Evolutionary conservation across 1,140 invertebrate species (phyloP), one percentile per base, ranked within the genome.

Genomic region (Cyclina sinensis): DNA sequence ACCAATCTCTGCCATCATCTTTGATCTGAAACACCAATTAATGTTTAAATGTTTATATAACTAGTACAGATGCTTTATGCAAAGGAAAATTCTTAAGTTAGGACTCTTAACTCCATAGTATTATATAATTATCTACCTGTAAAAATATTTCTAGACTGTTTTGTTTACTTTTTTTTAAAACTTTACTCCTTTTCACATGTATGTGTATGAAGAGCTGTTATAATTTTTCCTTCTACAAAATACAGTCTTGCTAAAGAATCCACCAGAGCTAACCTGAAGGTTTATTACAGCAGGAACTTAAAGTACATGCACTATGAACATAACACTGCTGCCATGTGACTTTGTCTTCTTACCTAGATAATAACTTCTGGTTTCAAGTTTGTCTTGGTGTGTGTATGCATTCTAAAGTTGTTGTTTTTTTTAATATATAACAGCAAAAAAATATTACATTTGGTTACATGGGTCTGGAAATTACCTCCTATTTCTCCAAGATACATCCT

Each of bases 1-100:
- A 57, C 87, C 62, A 16, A 90, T 90, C n/a, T 90, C 89, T 48
- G 78, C 5, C 59, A 59, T 82, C 89, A 90, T 90, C 57, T 83
- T 86, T 82, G 84, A 65, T 48, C 89, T 90, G 78, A 51, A 81
- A 86, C 14, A 48, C 24, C 2, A 78, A 32, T 30, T 3, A 43
- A 11, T 27, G 32, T 11, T 46, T 14, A 43, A 5, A 43, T 14
- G 5, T 70, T 18, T 5, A 30, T 70, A 5, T 30, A 30, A 39
- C 14, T 54, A 57, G 5, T 35, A 18, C 21, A 62, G 21, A 18
- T 30, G 54, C 21, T 46, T 54, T 16, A 4, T 27, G 54, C 14
- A 12, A 5, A 39, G 14, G 14, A 57, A 18, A 9, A 12, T 3
- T 70, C 30, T 35, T 14, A 35, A 39, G 65, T 70, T 39, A 30